Conservation (phyloP, 1,140 invertebrate genomes). For the Drosophila suzukii region DNA sequence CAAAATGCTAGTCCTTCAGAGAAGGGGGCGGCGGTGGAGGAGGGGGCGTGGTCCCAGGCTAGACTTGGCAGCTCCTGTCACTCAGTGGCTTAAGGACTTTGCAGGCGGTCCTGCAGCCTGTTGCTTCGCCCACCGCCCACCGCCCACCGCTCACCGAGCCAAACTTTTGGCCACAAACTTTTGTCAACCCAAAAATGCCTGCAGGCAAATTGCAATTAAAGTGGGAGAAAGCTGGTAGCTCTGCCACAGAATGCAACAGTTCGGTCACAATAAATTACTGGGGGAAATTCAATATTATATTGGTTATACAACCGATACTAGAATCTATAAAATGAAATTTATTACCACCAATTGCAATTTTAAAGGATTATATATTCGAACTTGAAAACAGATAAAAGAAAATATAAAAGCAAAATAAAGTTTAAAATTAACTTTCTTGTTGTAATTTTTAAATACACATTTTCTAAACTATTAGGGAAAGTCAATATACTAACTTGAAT, state of each 20-base stretch:
- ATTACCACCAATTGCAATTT: no score
- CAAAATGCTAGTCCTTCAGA: constrained; percentile 23
- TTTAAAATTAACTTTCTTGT: no score
- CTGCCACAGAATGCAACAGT: constrained; percentile 29
- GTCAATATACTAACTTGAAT: no score
- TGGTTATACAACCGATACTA: background rate
- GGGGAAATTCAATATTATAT: constrained; percentile 3
- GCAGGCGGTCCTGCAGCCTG: constrained; percentile 40
- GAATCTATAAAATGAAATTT: background rate
- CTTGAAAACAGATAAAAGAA: no score
- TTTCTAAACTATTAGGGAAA: no score
- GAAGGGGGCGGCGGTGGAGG: background rate
- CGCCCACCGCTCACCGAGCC: background rate
- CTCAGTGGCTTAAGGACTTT: constrained; percentile 53
- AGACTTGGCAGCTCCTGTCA: constrained; percentile 46
- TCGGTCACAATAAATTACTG: background rate
- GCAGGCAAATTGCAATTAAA: constrained; percentile 53
- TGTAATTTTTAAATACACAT: no score
- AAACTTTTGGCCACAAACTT: constrained; percentile 43
- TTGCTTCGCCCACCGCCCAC: constrained; percentile 18
- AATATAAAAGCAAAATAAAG: no score
- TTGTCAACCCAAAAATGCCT: constrained; percentile 42
- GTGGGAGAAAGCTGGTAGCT: constrained; percentile 10
- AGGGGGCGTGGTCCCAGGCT: background rate
- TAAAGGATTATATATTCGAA: no score